These are phyloP conservation scores for Parus major DNA, from an alignment of 2,113 vertebrate species.

Conservation along the genomic window DNA sequence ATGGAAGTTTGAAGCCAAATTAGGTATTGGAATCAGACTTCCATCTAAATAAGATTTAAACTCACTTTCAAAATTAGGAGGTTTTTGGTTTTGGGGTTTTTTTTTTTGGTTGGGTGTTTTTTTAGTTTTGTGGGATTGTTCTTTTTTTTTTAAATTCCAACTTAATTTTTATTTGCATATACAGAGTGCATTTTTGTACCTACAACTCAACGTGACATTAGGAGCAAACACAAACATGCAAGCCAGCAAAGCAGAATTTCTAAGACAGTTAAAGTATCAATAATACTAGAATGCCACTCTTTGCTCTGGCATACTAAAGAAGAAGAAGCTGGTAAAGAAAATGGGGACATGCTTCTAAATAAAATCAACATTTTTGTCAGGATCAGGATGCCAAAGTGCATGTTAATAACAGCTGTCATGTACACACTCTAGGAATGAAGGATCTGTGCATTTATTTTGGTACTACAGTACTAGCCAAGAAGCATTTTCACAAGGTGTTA, in stretches of 20 bases:
- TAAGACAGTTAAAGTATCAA: not conserved
- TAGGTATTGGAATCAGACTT: not conserved
- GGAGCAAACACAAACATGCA: not conserved
- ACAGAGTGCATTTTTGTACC: not conserved
- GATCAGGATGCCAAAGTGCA: not conserved
- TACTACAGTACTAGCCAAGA: not conserved
- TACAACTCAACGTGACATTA: not conserved
- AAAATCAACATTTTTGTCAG: not conserved
- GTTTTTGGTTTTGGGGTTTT: accelerated
- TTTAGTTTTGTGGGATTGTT: not conserved
- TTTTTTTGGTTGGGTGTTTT: not conserved
- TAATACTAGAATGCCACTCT: not conserved
- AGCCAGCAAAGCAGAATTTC: not conserved
- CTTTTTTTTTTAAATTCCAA: not conserved
- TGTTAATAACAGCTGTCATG: not conserved
- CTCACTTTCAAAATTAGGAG: not conserved
- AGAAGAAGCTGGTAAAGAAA: not conserved
- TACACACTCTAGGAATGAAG: not conserved
- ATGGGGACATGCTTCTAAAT: not conserved
- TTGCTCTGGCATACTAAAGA: not conserved
- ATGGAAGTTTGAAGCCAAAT: not conserved
- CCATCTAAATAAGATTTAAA: not conserved
- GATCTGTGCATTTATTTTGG: not conserved
- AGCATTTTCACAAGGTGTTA: not conserved
- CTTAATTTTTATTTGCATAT: not conserved